phyloP scores from a whole-genome alignment of 2,113 vertebrate species.

The Tetraodon nigroviridis region DNA sequence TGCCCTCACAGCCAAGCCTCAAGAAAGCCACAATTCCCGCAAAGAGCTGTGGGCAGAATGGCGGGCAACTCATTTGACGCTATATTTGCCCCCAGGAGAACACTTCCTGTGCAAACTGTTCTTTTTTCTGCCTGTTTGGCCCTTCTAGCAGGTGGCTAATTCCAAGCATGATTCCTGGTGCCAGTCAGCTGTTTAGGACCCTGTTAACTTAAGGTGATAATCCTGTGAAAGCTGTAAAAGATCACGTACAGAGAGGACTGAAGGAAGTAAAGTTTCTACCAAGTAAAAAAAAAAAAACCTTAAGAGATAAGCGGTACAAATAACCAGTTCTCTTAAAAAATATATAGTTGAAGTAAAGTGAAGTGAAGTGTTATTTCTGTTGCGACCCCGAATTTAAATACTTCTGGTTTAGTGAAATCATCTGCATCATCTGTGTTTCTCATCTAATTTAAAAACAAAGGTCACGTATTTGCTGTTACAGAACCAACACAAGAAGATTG shows the following conservation, averaged over 20 bases:
- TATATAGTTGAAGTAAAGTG: background rate
- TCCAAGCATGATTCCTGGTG: constrained; percentile 45
- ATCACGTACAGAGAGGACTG: constrained; percentile 32
- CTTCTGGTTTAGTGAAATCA: too few relatives aligned
- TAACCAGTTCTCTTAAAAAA: too few relatives aligned
- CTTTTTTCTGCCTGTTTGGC: background rate
- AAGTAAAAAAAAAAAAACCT: too few relatives aligned
- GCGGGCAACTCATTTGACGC: constrained; percentile 46
- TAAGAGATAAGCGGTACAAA: too few relatives aligned
- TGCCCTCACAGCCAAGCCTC: constrained; percentile 34
- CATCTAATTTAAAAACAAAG: too few relatives aligned
- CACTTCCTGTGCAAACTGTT: constrained; percentile 16
- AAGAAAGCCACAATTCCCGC: constrained; percentile 66
- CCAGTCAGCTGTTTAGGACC: constrained; percentile 54
- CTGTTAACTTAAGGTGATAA: constrained; percentile 58
- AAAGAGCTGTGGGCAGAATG: constrained; percentile 29
- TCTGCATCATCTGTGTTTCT: too few relatives aligned
- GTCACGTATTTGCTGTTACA: too few relatives aligned
- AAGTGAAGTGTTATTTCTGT: background rate
- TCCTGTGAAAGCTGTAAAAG: constrained; percentile 42
- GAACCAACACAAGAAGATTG: too few relatives aligned
- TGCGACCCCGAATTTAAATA: too few relatives aligned
- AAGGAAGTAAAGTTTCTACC: background rate
- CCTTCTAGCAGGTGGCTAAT: constrained; percentile 63
- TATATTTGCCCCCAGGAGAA: constrained; percentile 23